Percentiles rank a stretch among this genome's conserved stretches.
Evolutionary conservation across 2,888 invertebrate genomes (phyloP).

Genomic region (Drepanosiphum platanoidis): DNA sequence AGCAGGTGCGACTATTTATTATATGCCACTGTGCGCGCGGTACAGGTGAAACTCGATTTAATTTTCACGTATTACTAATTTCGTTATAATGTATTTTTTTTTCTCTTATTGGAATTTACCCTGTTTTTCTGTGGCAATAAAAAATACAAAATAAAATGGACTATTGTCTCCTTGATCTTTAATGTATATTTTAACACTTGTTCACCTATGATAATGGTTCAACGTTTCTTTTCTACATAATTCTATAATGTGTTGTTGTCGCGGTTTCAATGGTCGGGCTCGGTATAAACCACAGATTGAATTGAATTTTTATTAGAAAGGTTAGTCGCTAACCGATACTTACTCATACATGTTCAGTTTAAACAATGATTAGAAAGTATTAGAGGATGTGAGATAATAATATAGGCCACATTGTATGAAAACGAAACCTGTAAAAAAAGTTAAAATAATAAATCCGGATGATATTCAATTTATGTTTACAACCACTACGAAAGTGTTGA

Average conservation of each 20-base stretch:
- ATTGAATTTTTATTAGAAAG: constrained; percentile 43
- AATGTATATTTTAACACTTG: constrained; percentile 24
- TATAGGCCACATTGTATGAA: not conserved
- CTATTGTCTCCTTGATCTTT: constrained; percentile 28
- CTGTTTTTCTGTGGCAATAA: not conserved
- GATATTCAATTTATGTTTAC: not conserved
- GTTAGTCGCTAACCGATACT: constrained; percentile 16
- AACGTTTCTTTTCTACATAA: constrained; percentile 27
- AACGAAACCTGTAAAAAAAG: not conserved
- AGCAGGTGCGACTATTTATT: not conserved
- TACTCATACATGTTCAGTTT: not conserved
- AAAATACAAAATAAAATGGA: constrained; percentile 9
- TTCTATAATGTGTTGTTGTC: constrained; percentile 17
- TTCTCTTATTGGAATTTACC: not conserved
- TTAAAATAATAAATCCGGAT: not conserved
- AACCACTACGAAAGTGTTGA: not conserved
- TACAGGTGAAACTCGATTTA: not conserved
- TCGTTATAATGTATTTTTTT: constrained; percentile 8
- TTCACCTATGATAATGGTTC: constrained; percentile 16
- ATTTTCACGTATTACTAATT: constrained; percentile 7
- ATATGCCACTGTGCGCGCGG: not conserved
- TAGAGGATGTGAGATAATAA: not conserved
- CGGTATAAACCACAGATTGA: constrained; percentile 26
- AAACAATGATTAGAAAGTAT: constrained; percentile 40
- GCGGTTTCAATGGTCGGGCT: constrained; percentile 24